Base-by-base conservation (phyloP, 2,113 vertebrate species). In the Microtus ochrogaster region DNA sequence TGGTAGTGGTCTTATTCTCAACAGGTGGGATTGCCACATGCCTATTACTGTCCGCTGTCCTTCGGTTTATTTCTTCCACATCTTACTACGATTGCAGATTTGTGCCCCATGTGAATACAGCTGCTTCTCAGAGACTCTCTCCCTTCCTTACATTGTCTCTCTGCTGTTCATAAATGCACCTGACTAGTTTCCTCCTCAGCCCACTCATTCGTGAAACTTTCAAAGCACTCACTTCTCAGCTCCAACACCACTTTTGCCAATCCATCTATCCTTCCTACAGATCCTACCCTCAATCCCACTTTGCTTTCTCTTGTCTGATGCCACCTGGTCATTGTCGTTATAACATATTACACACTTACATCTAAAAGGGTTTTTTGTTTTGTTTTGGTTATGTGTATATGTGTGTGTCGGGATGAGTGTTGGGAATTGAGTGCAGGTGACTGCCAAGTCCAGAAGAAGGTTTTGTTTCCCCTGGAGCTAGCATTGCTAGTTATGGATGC, bases 131-230 rank as follows among this genome's bases (percentile, higher is more conserved):
- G 33, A 7, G 30, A 19, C 24, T 39, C 14, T 41, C 47, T 22
- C 2, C 7, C 49, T 16, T 28, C 7, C 49, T 21, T 28, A 61
- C 5, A 0, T 5, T 39, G 47, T 0, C 4, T 33, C 7, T 33
- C 68, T 36, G 5, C 17, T 36, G 0, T 24, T 58, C 26, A 3
- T 5, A 9, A 61, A 7, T 10, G 0, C 0, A 1, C 6, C 6
- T 68, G 26, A 8, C 9, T 2, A 28, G 16, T 36, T 8, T 81
- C 44, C 21, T 12, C 49, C n/a, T 49, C 70, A 17, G 47, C 5
- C 39, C 39, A 17, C 36, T 24, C 47, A 33, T 83, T 19, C 2
- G 36, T 17, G 13, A 22, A 6, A 47, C 26, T 61, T 19, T 66
- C 73, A 22, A 2, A 8, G 55, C 65, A 8, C 4, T 47, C 44